These are phyloP conservation scores for Rhineura floridana DNA, from an alignment of 2,113 vertebrate genomes.

Conservation along the genomic window DNA sequence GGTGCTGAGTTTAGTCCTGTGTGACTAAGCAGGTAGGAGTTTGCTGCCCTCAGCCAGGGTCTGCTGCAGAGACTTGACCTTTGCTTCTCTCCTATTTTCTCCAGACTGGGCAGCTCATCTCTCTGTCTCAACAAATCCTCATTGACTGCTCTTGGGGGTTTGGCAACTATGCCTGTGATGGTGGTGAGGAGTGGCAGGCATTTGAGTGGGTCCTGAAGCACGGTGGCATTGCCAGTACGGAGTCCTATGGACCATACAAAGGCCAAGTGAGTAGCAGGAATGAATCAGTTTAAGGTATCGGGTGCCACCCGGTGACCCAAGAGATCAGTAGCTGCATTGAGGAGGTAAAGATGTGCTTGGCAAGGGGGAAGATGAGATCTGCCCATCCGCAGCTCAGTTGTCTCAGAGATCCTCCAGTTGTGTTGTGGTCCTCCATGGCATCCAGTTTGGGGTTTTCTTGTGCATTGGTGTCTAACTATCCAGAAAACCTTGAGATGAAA, in stretches of 20 bases:
- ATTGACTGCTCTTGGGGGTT: conserved; percentile 87
- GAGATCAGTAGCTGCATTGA: background rate
- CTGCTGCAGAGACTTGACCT: background rate
- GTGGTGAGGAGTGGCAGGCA: conserved; percentile 82
- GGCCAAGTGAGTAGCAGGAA: conserved; percentile 74
- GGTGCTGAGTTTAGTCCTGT: background rate
- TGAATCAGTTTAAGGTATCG: background rate
- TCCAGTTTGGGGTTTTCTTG: too few species aligned
- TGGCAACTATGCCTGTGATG: conserved; percentile 82
- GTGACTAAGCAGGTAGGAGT: too few species aligned
- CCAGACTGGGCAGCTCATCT: conserved; percentile 76
- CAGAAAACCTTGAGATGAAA: too few species aligned
- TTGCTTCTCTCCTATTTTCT: background rate
- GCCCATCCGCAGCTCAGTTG: background rate
- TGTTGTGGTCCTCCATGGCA: too few species aligned
- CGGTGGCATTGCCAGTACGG: conserved; percentile 80
- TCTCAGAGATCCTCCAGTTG: too few species aligned
- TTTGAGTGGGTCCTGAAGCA: conserved; percentile 86
- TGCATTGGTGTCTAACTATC: too few species aligned
- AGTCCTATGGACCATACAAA: conserved; percentile 80
- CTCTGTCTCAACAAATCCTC: conserved; percentile 85
- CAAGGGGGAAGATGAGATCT: background rate
- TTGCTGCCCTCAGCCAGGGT: background rate
- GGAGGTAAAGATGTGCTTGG: background rate
- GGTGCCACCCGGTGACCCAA: background rate